A percentile compares a stretch with the other conserved stretches of the same genome.
These are phyloP conservation scores for Syrphus vitripennis DNA, from an alignment of 2,888 invertebrate species.

Conservation along the genomic window DNA sequence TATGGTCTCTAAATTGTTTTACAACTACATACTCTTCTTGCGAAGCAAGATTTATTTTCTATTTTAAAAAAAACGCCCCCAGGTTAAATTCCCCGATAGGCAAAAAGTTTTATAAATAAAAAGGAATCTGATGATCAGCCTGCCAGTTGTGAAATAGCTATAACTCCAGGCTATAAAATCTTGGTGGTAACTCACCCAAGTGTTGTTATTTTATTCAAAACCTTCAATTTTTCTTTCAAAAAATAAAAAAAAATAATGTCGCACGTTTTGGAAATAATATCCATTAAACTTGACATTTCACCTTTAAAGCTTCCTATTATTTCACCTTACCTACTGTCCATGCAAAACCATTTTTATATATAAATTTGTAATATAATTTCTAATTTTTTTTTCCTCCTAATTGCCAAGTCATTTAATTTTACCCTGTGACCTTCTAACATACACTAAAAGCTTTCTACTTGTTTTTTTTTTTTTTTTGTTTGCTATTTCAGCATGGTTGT, in stretches of 20 bases:
- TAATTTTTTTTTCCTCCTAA: background rate
- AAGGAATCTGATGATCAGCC: no score
- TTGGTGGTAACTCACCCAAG: no score
- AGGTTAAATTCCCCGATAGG: no score
- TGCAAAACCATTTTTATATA: background rate
- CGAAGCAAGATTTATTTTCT: no score
- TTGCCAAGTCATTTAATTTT: constrained; percentile 5
- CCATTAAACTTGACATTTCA: background rate
- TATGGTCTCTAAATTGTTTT: no score
- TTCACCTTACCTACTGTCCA: background rate
- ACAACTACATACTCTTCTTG: no score
- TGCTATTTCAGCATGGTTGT: background rate
- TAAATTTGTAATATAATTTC: background rate
- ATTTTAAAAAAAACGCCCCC: no score
- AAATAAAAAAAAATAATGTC: background rate
- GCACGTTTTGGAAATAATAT: background rate
- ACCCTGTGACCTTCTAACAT: constrained; percentile 16
- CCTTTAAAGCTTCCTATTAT: background rate
- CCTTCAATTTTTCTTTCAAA: background rate
- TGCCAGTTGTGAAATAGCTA: no score
- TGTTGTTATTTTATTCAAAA: no score
- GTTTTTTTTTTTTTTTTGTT: background rate
- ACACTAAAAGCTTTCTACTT: background rate
- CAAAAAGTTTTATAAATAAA: no score
- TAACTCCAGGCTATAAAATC: no score